Evolutionary conservation across 23 tunicate species (phyloP).

Genomic region (Aplidium turbinatum): DNA sequence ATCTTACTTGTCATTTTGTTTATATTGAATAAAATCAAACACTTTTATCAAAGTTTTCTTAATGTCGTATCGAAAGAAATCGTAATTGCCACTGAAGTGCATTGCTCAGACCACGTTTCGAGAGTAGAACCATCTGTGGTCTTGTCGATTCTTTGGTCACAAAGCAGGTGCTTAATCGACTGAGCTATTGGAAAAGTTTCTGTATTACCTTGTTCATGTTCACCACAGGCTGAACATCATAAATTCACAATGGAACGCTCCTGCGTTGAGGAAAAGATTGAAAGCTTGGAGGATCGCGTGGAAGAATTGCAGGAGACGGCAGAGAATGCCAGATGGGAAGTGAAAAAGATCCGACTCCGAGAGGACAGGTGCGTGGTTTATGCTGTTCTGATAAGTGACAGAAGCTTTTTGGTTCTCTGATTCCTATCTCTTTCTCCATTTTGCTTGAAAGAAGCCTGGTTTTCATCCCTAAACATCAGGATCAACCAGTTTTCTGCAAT

Average conservation of each 20-base stretch:
- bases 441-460: no score
- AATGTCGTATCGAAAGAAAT: no score
- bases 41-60: not conserved
- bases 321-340: slow-evolving; percentile 87
- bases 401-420: no score
- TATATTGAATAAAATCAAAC: not conserved
- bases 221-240: slow-evolving; percentile 65
- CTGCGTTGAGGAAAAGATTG: slow-evolving; percentile 58
- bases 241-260: slow-evolving; percentile 51
- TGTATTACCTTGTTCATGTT: not conserved
- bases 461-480: no score
- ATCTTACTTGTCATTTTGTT: not conserved
- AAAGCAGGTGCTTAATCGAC: no score
- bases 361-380: slow-evolving; percentile 69
- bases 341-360: slow-evolving; percentile 73
- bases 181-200: not conserved
- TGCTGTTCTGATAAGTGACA: not conserved
- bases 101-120: no score
- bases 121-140: no score
- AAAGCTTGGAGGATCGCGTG: slow-evolving; percentile 63
- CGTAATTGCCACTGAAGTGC: no score
- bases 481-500: no score
- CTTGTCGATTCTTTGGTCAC: no score
- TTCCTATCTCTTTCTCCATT: no score
- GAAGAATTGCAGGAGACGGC: slow-evolving; percentile 80